A percentile compares a stretch with the other conserved stretches of the same genome.
Conservation (phyloP, 2,797 vertebrate genomes). For the Hyperoplus lanceolatus region DNA sequence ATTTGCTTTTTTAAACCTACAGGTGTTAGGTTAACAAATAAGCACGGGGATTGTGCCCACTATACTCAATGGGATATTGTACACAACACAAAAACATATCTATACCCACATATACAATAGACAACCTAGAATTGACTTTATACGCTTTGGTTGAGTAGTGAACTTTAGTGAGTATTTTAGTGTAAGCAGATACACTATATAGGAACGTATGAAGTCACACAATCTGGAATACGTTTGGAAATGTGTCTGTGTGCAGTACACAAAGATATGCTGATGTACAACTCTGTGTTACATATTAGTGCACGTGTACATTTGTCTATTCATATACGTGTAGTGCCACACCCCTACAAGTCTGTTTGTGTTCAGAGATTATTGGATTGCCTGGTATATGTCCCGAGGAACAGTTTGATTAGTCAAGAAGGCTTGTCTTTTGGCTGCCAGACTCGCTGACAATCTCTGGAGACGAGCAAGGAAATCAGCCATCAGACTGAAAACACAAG, state of each 20-base stretch:
- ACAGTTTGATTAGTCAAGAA: conserved; percentile 67
- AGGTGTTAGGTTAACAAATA: neutral
- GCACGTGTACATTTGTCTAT: conserved; percentile 30
- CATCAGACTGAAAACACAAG: conserved; percentile 76
- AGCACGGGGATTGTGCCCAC: neutral
- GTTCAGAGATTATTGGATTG: conserved; percentile 40
- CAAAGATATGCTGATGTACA: conserved; percentile 1
- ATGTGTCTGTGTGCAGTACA: neutral
- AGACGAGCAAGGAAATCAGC: conserved; percentile 68
- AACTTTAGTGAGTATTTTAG: conserved; percentile 3
- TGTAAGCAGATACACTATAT: neutral
- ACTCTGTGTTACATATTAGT: conserved; percentile 8
- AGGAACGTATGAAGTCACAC: too few species aligned
- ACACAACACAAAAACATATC: neutral
- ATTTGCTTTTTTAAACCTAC: conserved; percentile 16
- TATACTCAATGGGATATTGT: neutral
- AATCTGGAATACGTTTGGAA: too few species aligned
- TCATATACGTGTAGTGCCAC: conserved; percentile 44
- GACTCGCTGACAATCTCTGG: conserved; percentile 69
- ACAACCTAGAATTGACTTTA: neutral
- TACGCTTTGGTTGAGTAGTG: neutral
- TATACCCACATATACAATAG: neutral
- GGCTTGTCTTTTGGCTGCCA: conserved; percentile 67
- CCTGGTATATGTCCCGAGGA: conserved; percentile 54
- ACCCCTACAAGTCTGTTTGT: conserved; percentile 43